Evolutionary conservation across 2,113 vertebrate genomes (phyloP), one percentile per base, ranked within the genome.

Genomic region (Pterophyllum scalare): DNA sequence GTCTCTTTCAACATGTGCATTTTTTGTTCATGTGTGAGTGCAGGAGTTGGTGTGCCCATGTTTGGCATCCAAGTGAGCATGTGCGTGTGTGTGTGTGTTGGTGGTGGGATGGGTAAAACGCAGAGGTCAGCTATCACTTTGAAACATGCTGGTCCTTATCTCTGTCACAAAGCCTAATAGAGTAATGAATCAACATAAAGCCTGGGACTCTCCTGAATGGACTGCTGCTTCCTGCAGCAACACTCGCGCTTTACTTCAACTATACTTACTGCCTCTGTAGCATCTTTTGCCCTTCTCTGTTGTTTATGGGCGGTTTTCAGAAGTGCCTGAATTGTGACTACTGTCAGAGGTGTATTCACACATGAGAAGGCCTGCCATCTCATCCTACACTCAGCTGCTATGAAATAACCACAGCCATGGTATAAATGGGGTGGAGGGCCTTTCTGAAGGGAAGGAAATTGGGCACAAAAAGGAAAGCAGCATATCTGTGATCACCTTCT

Each of bases 91-190:
- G 54, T 7, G 64, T 49, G 60, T 62, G 83, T 82, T 86, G 85
- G 72, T 24, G 9, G 65, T 57, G 74, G 76, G 86, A 88, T 81
- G 92, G 92, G 87, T 89, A 92, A 92, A 94, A 94, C 83, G 90
- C 93, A 92, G 92, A 94, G 93, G 94, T 95, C 94, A 95, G 94
- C 93, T 90, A 92, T 95, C 93, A 94, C 91, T 93, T 93, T 95
- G 92, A 95, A 94, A 92, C 94, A 95, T 93, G 93, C 88, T 87
- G 93, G 94, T 94, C 92, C 94, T 94, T 95, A 95, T 94, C 93
- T 91, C 89, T 93, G 93, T 93, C 94, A 94, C 83, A 83, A 89
- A 83, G 85, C 84, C 91, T 94, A 94, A 95, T 94, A 91, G 94
- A 94, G 93, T 94, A 91, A 95, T 94, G 93, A 95, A 94, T 95